Conservation (phyloP, 2,888 invertebrate genomes). For the Sericinus montela region DNA sequence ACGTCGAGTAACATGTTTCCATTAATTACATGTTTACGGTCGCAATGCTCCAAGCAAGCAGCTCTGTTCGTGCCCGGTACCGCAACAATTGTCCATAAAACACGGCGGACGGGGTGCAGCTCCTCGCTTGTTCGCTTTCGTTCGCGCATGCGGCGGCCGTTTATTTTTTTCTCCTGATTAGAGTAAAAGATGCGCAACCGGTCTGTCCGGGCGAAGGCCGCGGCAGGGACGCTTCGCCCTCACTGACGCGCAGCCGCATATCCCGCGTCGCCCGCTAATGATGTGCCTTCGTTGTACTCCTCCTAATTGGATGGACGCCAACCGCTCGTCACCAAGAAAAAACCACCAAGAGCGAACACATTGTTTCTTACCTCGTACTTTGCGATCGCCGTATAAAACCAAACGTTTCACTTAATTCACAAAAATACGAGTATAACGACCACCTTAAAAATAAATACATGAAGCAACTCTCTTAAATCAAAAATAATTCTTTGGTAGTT, state of each 20-base stretch:
- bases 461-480: constrained; percentile 9
- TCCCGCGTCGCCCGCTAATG: constrained; percentile 58
- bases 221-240: constrained; percentile 41
- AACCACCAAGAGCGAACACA: constrained; percentile 44
- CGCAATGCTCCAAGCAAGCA: not conserved
- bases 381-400: constrained; percentile 7
- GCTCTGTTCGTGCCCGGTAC: constrained; percentile 35
- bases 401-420: constrained; percentile 10
- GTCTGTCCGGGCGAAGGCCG: constrained; percentile 71
- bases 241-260: constrained; percentile 22
- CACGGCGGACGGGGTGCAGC: constrained; percentile 53
- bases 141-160: constrained; percentile 53
- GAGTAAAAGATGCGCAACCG: constrained; percentile 76
- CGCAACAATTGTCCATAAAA: constrained; percentile 68
- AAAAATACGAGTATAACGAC: not conserved
- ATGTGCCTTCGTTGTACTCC: constrained; percentile 64
- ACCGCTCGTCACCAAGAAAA: constrained; percentile 54
- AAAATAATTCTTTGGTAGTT: constrained; percentile 50
- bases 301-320: constrained; percentile 70
- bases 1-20: not conserved
- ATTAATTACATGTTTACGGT: not conserved
- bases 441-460: not conserved
- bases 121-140: constrained; percentile 67
- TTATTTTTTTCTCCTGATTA: constrained; percentile 70
- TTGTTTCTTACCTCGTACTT: constrained; percentile 45